Evolutionary conservation across 2,888 invertebrate genomes (phyloP), one percentile per base, ranked within the genome.

Genomic region (Erynnis tages): DNA sequence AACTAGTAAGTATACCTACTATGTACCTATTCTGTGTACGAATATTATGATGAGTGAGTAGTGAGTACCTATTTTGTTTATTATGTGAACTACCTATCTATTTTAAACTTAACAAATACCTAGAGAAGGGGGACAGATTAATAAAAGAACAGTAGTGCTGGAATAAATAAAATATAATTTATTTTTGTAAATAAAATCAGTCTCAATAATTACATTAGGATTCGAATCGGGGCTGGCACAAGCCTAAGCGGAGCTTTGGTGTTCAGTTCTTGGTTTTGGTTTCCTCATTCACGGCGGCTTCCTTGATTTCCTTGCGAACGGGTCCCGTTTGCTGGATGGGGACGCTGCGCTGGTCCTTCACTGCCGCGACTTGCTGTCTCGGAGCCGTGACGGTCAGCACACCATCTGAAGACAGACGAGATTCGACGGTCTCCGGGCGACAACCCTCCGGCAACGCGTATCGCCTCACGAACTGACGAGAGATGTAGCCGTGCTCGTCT

Each of bases 321-420:
- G 91, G 91, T 0, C 92, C 93, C 8, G 92, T 92, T 56, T 92
- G 92, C 16, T 91, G 77, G 57, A 93, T 91, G 29, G 92, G 91
- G 0, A 93, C 80, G 8, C 79, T 68, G 1, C 92, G 84, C 61
- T 92, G 92, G 0, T 86, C 89, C 49, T 77, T 70, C 5, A 81
- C 62, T 0, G 75, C 73, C 0, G 53, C 68, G 0, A 53, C 68
- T 0, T 77, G 73, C 61, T 70, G 71, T 56, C 68, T 71, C 2
- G 94, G 94, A n/a, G 93, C 94, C 8, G 91, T 92, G 11, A 95
- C 91, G 0, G 93, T 92, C 43, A 95, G 73, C 17, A 95, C 91
- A 6, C 95, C 96, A 68, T 95, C 95, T 0, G 94, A 93, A 3
- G 95, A 95, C 23, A 96, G 79, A 34, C 90, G 91, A 0, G 95